A percentile compares a stretch with the other conserved stretches of the same genome.
phyloP scores from a whole-genome alignment of 1,140 invertebrate genomes.

The Drosophila simulans region DNA sequence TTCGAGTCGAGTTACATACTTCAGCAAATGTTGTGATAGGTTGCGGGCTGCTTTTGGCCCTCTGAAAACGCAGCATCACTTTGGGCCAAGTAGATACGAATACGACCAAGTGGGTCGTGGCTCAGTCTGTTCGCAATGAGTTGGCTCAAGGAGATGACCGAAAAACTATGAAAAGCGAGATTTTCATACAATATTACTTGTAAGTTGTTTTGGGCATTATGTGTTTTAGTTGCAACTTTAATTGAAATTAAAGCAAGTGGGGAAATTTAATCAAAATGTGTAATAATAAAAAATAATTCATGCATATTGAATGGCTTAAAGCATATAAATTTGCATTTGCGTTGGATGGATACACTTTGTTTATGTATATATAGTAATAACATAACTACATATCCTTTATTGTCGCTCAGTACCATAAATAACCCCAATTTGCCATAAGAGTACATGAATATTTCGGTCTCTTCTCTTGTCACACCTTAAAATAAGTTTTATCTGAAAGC shows the following conservation, averaged over 20 bases:
- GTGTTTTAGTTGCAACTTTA: background rate
- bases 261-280: background rate
- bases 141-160: background rate
- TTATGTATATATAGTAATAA: too few species aligned
- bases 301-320: too few species aligned
- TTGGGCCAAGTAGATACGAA: slow-evolving; percentile 29
- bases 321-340: too few species aligned
- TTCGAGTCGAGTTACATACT: slow-evolving; percentile 55
- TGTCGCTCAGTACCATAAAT: background rate
- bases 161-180: slow-evolving; percentile 5
- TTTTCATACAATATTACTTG: background rate
- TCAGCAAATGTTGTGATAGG: slow-evolving; percentile 77
- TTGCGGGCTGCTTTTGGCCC: slow-evolving; percentile 44
- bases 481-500: background rate
- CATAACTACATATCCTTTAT: too few species aligned
- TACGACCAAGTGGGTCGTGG: slow-evolving; percentile 11
- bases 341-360: too few species aligned
- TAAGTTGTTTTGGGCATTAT: background rate
- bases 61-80: slow-evolving; percentile 21
- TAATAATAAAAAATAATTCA: too few species aligned
- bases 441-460: background rate
- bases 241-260: background rate
- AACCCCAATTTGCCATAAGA: background rate
- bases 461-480: background rate
- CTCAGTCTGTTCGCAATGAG: slow-evolving; percentile 15